Evolutionary conservation across 2,113 vertebrate genomes (phyloP), one percentile per base, ranked within the genome.

Genomic region (Parotia lawesii): DNA sequence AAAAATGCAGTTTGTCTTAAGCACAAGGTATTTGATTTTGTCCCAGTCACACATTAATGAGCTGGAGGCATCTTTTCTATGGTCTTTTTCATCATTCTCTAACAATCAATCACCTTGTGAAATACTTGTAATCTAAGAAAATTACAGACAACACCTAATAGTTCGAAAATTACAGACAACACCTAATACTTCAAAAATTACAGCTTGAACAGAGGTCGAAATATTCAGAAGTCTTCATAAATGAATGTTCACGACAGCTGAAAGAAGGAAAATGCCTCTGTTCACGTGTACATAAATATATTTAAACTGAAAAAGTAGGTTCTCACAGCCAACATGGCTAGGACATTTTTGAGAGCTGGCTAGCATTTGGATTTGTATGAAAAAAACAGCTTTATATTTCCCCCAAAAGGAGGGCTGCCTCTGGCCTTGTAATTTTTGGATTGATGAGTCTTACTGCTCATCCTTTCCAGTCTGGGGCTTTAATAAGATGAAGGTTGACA

Each of bases 251-350:
- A 56, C 4, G 9, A 89, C 7, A 9, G 18, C 4, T 67, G 9
- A 50, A 45, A 66, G 74, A 50, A 50, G 28, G 19, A 70, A 70
- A 74, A 78, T 61, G 23, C 5, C 5, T 53, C 51, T 66, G 3
- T 37, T 86, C 16, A 29, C 1, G 0, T 22, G 1, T 28, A 28
- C 4, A 33, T 37, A 48, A 10, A 22, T 38, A 12, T 37, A 7
- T 37, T 51, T 38, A 38, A 58, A 51, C 33, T 60, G 19, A 60
- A n/a, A 45, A 57, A 15, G 4, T 23, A 60, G 5, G 19, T 45
- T 66, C 24, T 42, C 12, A 35, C 12, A 54, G 6, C 5, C 44
- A 72, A 2, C 7, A 19, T 40, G n/a, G 16, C 6, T 51, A 66
- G 57, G 16, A 86, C 6, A 8, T 57, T 83, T 83, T 37, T 54